Percentiles rank a stretch among this genome's conserved stretches.
phyloP scores from a whole-genome alignment of 23 tunicate genomes.

The Oikopleura dioica region DNA sequence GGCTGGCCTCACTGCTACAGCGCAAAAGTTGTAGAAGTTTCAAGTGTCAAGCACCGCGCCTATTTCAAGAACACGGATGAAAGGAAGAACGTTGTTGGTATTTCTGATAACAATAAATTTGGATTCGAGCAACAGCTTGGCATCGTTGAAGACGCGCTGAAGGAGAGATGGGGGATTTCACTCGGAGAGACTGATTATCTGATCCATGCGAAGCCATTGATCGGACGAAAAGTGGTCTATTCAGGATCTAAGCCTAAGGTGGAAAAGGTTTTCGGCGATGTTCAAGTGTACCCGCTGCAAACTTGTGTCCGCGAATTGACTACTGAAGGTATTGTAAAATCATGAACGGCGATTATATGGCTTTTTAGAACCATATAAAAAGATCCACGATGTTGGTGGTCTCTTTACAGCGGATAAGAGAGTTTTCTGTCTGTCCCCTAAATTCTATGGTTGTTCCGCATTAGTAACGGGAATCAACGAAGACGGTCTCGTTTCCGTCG shows the following conservation, averaged over 20 bases:
- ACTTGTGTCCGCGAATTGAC: not conserved
- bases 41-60: slow-evolving; percentile 53
- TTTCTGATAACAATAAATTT: slow-evolving; percentile 25
- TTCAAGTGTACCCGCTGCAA: not conserved
- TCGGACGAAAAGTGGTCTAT: slow-evolving; percentile 28
- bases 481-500: not conserved
- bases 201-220: slow-evolving; percentile 41
- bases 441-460: slow-evolving; percentile 48
- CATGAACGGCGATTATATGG: not conserved
- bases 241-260: not conserved
- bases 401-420: slow-evolving; percentile 28
- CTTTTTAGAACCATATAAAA: too few species aligned
- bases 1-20: slow-evolving; percentile 88
- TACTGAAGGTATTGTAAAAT: not conserved
- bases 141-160: not conserved
- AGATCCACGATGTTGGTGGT: slow-evolving; percentile 21
- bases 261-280: not conserved
- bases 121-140: not conserved
- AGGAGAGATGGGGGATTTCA: slow-evolving; percentile 48
- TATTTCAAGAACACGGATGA: slow-evolving; percentile 18
- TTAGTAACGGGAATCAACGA: slow-evolving; percentile 20
- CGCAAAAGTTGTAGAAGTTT: slow-evolving; percentile 58
- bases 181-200: slow-evolving; percentile 40
- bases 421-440: slow-evolving; percentile 32
- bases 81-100: slow-evolving; percentile 37